Evolutionary conservation across 1,140 invertebrate genomes (phyloP).

Genomic region (Megalopta genalis): DNA sequence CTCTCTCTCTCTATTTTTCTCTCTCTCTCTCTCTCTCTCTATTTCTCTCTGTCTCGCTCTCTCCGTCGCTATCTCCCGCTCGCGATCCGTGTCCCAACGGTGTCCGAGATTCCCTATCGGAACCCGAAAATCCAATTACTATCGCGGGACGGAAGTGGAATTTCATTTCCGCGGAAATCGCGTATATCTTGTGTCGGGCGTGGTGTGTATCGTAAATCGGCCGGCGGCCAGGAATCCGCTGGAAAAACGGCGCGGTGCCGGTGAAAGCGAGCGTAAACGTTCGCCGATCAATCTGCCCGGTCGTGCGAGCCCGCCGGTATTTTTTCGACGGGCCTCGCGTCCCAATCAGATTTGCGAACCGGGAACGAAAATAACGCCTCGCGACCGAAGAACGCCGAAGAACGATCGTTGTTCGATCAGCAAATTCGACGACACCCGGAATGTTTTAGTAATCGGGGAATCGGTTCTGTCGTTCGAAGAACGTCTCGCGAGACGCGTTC

Average conservation of each 20-base stretch:
- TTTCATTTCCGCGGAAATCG: conserved; percentile 33
- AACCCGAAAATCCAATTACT: conserved; percentile 43
- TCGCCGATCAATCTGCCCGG: conserved; percentile 6
- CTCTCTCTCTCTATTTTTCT: no score
- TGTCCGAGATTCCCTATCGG: conserved; percentile 26
- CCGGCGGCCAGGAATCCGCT: not conserved
- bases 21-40: no score
- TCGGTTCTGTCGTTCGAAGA: no score
- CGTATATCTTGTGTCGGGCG: conserved; percentile 8
- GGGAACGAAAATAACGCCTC: not conserved
- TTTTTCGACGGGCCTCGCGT: no score
- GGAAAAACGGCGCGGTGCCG: not conserved
- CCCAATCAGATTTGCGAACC: not conserved
- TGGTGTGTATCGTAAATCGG: conserved; percentile 27
- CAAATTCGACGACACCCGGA: no score
- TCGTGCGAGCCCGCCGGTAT: no score
- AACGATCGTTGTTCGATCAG: no score
- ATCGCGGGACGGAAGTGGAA: conserved; percentile 34
- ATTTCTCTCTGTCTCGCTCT: not conserved
- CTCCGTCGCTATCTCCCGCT: not conserved
- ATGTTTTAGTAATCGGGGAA: no score
- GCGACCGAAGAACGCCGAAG: no score
- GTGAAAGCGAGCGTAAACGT: conserved; percentile 16
- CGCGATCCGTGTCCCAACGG: not conserved
- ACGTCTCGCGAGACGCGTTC: no score